These are phyloP conservation scores for Brachionus calyciflorus DNA, from an alignment of 1,140 invertebrate species.

Conservation along the genomic window DNA sequence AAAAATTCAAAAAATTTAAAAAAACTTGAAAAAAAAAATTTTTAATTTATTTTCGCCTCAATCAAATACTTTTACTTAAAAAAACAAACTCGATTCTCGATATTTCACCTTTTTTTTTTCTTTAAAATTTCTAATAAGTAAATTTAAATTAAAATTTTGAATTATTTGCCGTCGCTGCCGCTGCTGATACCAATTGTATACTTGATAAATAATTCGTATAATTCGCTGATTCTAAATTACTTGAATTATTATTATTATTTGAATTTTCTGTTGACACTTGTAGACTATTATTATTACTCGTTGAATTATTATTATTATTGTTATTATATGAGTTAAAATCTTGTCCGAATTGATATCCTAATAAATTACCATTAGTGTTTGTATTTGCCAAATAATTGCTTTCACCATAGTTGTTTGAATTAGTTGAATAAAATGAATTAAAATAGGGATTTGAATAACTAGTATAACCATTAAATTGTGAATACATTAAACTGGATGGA, in stretches of 20 bases:
- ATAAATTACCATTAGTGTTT: neutral
- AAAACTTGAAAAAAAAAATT: neutral
- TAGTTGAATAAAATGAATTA: constrained; percentile 17
- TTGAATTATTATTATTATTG: neutral
- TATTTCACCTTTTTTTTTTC: neutral
- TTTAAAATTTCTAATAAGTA: neutral
- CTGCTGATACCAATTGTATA: neutral
- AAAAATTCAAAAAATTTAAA: neutral
- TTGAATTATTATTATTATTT: neutral
- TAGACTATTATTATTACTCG: neutral
- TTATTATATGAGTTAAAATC: neutral
- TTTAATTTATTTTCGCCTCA: neutral
- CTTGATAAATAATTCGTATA: constrained; percentile 1
- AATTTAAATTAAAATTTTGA: constrained; percentile 12
- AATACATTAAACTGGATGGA: neutral
- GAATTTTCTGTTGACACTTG: neutral
- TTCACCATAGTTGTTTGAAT: neutral
- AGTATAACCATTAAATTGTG: neutral
- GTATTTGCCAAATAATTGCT: neutral
- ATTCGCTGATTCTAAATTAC: neutral
- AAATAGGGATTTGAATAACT: neutral
- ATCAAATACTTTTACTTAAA: too few relatives aligned
- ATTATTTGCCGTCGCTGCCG: neutral
- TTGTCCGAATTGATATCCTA: neutral
- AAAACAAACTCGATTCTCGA: neutral